Evolutionary conservation across 2,797 vertebrate species (phyloP).

Genomic region (Ibycter americanus): DNA sequence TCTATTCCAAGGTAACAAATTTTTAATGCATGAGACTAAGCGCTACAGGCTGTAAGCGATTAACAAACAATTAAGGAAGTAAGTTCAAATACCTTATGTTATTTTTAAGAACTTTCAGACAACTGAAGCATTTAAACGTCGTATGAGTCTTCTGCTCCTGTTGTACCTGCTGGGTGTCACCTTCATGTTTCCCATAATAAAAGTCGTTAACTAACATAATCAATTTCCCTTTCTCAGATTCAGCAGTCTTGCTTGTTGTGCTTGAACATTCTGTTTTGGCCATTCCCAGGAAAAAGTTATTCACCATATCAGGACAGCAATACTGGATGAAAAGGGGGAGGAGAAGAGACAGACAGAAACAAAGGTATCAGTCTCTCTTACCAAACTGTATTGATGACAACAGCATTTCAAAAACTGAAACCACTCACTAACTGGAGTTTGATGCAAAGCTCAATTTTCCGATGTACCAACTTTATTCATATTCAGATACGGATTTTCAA

Average conservation of each 20-base stretch:
- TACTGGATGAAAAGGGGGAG: slow-evolving; percentile 74
- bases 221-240: slow-evolving; percentile 87
- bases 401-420: neutral
- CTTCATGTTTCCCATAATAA: slow-evolving; percentile 92
- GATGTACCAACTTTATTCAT: neutral
- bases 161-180: slow-evolving; percentile 77
- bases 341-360: neutral
- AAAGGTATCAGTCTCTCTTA: neutral
- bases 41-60: neutral
- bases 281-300: slow-evolving; percentile 69
- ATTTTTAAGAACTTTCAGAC: slow-evolving; percentile 96
- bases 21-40: neutral
- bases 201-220: slow-evolving; percentile 98
- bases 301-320: slow-evolving; percentile 83
- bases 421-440: neutral
- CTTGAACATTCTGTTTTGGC: slow-evolving; percentile 68
- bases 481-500: neutral
- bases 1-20: neutral
- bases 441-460: neutral
- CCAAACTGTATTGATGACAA: neutral
- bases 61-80: neutral
- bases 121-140: slow-evolving; percentile 97
- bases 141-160: slow-evolving; percentile 86
- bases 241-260: slow-evolving; percentile 55
- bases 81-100: slow-evolving; percentile 89